Evolutionary conservation across 2,797 vertebrate species (phyloP).

Genomic region (Leptodactylus fallax): DNA sequence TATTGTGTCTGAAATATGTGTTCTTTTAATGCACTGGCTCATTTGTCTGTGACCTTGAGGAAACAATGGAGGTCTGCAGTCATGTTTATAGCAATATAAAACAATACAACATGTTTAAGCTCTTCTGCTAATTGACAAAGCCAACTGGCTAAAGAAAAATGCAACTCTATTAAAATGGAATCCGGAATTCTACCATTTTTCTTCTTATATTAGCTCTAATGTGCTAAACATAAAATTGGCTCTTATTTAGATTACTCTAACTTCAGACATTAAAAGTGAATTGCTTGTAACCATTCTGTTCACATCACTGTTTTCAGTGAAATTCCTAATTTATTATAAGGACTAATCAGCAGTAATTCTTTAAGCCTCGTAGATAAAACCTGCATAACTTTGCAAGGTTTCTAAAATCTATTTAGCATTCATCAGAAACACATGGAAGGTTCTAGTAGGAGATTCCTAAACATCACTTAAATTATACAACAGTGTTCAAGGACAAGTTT

Average conservation of each 20-base stretch:
- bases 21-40: neutral
- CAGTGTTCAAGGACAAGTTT: constrained; percentile 56
- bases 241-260: constrained; percentile 32
- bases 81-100: constrained; percentile 40
- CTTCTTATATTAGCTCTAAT: constrained; percentile 5
- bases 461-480: constrained; percentile 50
- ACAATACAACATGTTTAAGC: constrained; percentile 10
- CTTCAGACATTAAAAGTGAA: constrained; percentile 39
- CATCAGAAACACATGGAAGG: constrained; percentile 10
- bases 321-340: constrained; percentile 43
- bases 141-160: constrained; percentile 50
- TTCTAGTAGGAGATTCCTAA: constrained; percentile 39
- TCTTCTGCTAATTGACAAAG: constrained; percentile 35
- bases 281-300: constrained; percentile 40
- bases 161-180: constrained; percentile 7
- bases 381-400: constrained; percentile 1
- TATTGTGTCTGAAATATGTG: constrained; percentile 46
- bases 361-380: constrained; percentile 32
- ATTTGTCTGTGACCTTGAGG: constrained; percentile 32
- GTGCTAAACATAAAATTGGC: neutral
- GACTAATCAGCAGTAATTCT: constrained; percentile 31
- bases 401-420: constrained; percentile 42
- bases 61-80: neutral
- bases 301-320: constrained; percentile 29
- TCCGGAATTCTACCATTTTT: neutral